These are phyloP conservation scores for Noctua janthe DNA, from an alignment of 2,888 invertebrate species.

Conservation along the genomic window DNA sequence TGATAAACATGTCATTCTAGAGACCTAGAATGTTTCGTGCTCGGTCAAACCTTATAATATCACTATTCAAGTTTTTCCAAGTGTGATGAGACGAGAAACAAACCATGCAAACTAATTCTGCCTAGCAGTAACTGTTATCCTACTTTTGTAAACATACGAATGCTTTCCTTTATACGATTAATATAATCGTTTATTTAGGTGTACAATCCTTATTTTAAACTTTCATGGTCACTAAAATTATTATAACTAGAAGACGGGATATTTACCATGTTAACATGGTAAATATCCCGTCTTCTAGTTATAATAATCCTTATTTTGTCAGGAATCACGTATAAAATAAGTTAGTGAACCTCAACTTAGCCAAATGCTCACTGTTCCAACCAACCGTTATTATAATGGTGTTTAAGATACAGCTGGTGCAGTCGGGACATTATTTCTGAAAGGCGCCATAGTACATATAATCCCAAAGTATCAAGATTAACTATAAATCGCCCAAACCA, in stretches of 20 bases:
- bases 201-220: background rate
- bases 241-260: too few species aligned
- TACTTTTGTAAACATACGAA: background rate
- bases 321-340: background rate
- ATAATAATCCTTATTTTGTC: too few species aligned
- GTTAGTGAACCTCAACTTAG: background rate
- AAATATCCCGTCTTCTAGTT: too few species aligned
- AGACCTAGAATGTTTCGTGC: rapidly evolving
- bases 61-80: background rate
- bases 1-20: too few species aligned
- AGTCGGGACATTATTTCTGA: background rate
- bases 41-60: background rate
- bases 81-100: background rate
- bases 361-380: background rate
- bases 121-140: background rate
- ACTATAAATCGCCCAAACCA: slow-evolving; percentile 15
- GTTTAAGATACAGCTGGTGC: background rate
- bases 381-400: background rate
- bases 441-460: background rate
- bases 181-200: background rate
- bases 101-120: background rate
- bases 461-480: slow-evolving; percentile 18
- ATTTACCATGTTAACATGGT: too few species aligned
- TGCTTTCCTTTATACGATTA: background rate
- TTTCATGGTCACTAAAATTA: too few species aligned